Base-by-base conservation (phyloP, 2,888 invertebrate genomes). In the Apoderus coryli region DNA sequence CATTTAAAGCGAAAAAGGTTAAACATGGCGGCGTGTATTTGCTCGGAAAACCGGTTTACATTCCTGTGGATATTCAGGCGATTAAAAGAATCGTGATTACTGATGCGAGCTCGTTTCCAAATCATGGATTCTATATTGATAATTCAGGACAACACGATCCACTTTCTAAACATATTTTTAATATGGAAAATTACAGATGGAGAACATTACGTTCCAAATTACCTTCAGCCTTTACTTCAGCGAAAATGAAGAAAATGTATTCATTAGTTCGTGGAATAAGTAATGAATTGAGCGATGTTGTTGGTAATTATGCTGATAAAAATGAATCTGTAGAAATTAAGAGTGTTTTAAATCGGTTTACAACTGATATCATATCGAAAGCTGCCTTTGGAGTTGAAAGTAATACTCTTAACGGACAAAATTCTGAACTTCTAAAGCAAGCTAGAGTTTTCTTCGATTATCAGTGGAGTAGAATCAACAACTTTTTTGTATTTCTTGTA, bases 341-440 rank as follows among this genome's bases (percentile, higher is more conserved):
- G 2, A 62, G 67, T 16, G 52, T 35, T 10, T 64, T 29, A 60
- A 36, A 16, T 25, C 15, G 29, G 23, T 37, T 38, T 25, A 19
- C 24, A 64, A 64, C 4, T 60, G 69, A 70, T 42, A 63, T 69
- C 3, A 66, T 71, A 13, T 65, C 64, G 0, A 63, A 62, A 15
- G 63, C 65, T 31, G 69, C 66, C 9, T 71, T 72, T 44, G 72
- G 71, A 10, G 56, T 72, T 6, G 65, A 69, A 36, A 64, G 64
- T 37, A 64, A 70, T 38, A 63, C 65, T 10, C 61, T 71, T 24
- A 56, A 59, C 25, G 57, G 63, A 43, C 52, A 63, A 2, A 56
- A 67, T 34, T 58, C 64, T 0, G 42, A 38, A 13, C 67, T 72
- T 44, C 14, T 44, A 24, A 26, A 40, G 22, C 41, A 46, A 19